Evolutionary conservation across 2,113 vertebrate species (phyloP), one percentile per base, ranked within the genome.

Genomic region (Antennarius striatus): DNA sequence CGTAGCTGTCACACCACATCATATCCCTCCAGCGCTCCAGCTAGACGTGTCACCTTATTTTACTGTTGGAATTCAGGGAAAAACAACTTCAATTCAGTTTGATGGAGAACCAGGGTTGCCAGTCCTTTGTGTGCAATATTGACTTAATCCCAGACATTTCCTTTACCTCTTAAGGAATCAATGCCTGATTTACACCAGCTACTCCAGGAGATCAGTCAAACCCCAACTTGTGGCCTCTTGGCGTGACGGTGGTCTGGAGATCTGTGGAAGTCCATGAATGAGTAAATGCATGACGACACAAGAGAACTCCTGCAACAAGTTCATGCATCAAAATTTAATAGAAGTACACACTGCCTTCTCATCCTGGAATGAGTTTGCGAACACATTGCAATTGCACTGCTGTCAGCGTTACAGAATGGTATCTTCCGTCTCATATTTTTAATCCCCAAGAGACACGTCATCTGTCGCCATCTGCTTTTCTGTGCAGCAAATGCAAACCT

Each of bases 101-200:
- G 14, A 56, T n/a, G 14, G 43, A 50, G 61, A 57, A 11, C 7
- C 40, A 10, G 14, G 3, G 12, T 14, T 29, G 56, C 55, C 63
- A 22, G 17, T 71, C 10, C 48, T 56, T 66, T 75, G 71, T 53
- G 46, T 10, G 54, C 2, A 0, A 1, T 58, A 77, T 56, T 32
- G 73, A 80, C 58, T 63, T 68, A 10, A 50, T 63, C 50, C 50
- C 68, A 17, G 54, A 11, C 47, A 4, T 71, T 80, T 76, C 51
- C 49, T 65, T 56, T 36, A 17, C 22, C 59, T 54, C 32, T 12
- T 80, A 55, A 73, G 51, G 51, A 81, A 71, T 76, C 70, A 54
- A 67, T 74, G 42, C 6, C 4, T 45, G 14, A 63, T 79, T 77
- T 61, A 73, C 50, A 61, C 49, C 40, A 5, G 14, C 42, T 5